A percentile compares a stretch with the other conserved stretches of the same genome.
Evolutionary conservation across 2,797 vertebrate species (phyloP).

Genomic region (Hydrolagus colliei): DNA sequence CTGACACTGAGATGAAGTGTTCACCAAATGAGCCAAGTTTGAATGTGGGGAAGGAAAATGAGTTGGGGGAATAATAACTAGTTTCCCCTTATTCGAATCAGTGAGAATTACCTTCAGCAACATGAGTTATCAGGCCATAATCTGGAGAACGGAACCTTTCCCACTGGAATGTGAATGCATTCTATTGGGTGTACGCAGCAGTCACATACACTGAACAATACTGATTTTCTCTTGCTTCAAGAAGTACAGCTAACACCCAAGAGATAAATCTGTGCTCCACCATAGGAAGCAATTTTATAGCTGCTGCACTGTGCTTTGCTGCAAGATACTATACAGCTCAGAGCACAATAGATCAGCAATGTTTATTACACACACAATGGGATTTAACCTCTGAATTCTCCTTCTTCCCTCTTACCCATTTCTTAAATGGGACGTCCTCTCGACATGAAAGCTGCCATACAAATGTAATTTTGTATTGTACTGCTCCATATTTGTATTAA

Average conservation of each 20-base stretch:
- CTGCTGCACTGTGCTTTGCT: not conserved
- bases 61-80: too few relatives aligned
- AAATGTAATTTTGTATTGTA: too few relatives aligned
- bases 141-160: not conserved
- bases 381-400: constrained; percentile 10
- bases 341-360: not conserved
- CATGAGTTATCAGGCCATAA: not conserved
- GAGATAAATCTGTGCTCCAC: not conserved
- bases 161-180: not conserved
- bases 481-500: too few relatives aligned
- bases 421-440: too few relatives aligned
- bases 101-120: not conserved
- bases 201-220: not conserved
- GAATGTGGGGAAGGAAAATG: too few relatives aligned
- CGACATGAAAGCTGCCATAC: too few relatives aligned
- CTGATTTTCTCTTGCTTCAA: not conserved
- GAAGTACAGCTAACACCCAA: not conserved
- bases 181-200: not conserved
- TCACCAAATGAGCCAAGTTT: too few relatives aligned
- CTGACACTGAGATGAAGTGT: too few relatives aligned
- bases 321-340: not conserved
- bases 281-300: not conserved
- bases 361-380: not conserved
- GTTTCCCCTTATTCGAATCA: not conserved
- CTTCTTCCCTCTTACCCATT: not conserved